Conservation (phyloP, 53 echinoderm and acorn worm species). For the Henricia sp. region DNA sequence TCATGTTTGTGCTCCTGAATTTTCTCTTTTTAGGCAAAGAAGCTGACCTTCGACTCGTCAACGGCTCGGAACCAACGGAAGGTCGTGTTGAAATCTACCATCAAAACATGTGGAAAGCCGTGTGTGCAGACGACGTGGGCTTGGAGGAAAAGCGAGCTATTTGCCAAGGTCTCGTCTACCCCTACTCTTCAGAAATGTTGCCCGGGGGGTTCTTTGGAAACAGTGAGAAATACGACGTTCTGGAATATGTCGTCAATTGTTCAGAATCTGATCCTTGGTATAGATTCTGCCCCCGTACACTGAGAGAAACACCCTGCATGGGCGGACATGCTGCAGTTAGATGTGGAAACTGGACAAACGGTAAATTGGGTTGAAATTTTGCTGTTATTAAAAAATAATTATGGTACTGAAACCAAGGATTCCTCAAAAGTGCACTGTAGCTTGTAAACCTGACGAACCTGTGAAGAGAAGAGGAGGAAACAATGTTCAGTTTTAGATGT, state of each 20-base stretch:
- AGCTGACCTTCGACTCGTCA: background rate
- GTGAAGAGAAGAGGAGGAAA: too few species aligned
- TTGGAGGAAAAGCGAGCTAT: background rate
- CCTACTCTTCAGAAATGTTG: background rate
- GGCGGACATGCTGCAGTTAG: conserved; percentile 2
- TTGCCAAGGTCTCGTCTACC: background rate
- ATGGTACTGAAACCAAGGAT: too few species aligned
- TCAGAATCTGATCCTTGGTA: too few species aligned
- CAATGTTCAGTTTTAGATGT: too few species aligned
- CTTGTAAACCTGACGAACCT: too few species aligned
- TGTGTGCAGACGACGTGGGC: conserved; percentile 6
- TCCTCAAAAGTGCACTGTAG: too few species aligned
- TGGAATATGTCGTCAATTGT: background rate
- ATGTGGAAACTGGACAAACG: conserved; percentile 6
- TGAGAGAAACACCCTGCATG: background rate
- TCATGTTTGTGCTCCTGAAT: background rate
- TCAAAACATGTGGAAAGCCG: background rate
- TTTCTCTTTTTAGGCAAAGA: background rate
- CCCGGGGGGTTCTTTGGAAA: conserved; percentile 11
- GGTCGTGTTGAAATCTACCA: background rate
- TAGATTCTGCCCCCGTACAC: background rate
- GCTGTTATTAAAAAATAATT: background rate
- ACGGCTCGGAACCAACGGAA: conserved; percentile 4
- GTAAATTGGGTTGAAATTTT: background rate
- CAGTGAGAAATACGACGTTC: background rate